A percentile compares a stretch with the other conserved stretches of the same genome.
phyloP scores from a whole-genome alignment of 2,113 vertebrate species.

The Pseudopipra pipra region DNA sequence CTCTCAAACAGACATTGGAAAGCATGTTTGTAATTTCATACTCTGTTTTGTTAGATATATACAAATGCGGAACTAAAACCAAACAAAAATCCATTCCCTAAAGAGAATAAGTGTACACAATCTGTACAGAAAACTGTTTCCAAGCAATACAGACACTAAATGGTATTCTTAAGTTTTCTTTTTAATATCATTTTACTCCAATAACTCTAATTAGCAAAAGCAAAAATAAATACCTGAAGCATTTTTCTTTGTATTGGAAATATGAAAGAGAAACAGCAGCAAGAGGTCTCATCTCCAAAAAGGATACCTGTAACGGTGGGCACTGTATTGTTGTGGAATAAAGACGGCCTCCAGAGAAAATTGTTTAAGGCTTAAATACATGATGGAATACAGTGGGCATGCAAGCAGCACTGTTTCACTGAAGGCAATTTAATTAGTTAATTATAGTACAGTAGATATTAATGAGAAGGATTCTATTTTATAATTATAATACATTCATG shows the following conservation, averaged over 20 bases:
- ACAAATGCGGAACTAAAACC: conserved; percentile 8
- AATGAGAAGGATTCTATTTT: neutral
- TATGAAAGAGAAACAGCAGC: neutral
- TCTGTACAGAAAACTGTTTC: neutral
- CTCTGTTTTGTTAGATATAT: neutral
- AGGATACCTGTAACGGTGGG: neutral
- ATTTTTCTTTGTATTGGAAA: neutral
- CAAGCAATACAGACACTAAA: neutral
- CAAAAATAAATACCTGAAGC: neutral
- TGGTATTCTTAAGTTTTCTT: neutral
- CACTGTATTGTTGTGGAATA: neutral
- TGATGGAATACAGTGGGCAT: neutral
- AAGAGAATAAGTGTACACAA: neutral
- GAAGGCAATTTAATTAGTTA: neutral
- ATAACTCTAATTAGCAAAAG: neutral
- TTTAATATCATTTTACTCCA: neutral
- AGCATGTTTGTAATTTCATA: neutral
- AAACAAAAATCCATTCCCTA: neutral
- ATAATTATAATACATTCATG: neutral
- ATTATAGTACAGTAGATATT: neutral
- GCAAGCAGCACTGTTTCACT: neutral
- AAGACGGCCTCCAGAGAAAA: neutral
- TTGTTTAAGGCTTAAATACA: neutral
- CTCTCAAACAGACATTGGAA: neutral
- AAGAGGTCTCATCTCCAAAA: neutral